Evolutionary conservation across 2,797 vertebrate genomes (phyloP).

Genomic region (Rhinogobio ventralis): DNA sequence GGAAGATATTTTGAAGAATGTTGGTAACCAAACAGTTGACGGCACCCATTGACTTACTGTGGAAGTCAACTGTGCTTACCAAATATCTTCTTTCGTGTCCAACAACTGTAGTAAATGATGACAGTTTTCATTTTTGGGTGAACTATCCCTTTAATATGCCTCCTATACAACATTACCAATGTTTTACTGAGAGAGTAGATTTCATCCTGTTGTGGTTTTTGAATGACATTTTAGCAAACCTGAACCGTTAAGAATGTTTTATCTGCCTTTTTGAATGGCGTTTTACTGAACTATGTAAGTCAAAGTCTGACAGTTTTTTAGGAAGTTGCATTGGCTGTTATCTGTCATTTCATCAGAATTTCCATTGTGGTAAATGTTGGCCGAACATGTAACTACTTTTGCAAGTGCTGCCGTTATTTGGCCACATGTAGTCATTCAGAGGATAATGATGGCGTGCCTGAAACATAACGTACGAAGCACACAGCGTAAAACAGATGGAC

Average conservation of each 20-base stretch:
- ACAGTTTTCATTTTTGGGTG: too few relatives aligned
- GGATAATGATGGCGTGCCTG: not conserved
- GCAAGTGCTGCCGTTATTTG: not conserved
- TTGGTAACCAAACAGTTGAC: too few relatives aligned
- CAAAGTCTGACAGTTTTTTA: not conserved
- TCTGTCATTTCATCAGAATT: not conserved
- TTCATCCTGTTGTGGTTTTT: slow-evolving; percentile 4
- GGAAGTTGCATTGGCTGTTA: not conserved
- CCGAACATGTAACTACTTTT: not conserved
- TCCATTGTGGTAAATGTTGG: not conserved
- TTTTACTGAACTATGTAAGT: not conserved
- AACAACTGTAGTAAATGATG: too few relatives aligned
- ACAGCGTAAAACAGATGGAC: not conserved
- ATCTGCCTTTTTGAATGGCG: not conserved
- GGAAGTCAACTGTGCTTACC: not conserved
- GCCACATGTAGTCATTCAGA: not conserved
- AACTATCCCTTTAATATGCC: not conserved
- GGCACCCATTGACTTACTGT: not conserved
- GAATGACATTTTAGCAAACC: not conserved
- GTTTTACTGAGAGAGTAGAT: not conserved
- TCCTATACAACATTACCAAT: too few relatives aligned
- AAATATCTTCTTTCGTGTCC: too few relatives aligned
- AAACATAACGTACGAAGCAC: not conserved
- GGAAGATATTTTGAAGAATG: not conserved
- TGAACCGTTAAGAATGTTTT: too few relatives aligned